A percentile compares a stretch with the other conserved stretches of the same genome.
These are phyloP conservation scores for Drosophila tristis DNA, from an alignment of 1,140 invertebrate species.

Conservation along the genomic window DNA sequence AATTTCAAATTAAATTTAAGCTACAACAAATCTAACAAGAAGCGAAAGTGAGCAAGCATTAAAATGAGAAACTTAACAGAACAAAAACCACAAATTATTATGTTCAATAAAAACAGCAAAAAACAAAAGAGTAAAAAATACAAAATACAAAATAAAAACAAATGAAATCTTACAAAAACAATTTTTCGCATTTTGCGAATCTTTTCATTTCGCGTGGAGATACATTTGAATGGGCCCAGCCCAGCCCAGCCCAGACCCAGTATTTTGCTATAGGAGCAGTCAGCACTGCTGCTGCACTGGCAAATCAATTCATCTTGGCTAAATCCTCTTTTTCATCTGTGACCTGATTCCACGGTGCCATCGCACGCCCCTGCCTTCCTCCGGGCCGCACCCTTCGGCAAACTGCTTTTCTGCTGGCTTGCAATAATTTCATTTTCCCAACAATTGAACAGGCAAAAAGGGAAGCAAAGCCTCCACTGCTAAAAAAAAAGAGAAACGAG, in stretches of 20 bases:
- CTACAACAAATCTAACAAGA: slow-evolving; percentile 57
- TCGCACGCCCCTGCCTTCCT: too few relatives aligned
- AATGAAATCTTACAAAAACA: slow-evolving; percentile 71
- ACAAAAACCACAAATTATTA: slow-evolving; percentile 73
- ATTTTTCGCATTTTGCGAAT: neutral
- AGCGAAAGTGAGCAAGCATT: slow-evolving; percentile 77
- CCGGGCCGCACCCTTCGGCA: too few relatives aligned
- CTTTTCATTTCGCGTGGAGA: neutral
- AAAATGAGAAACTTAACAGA: slow-evolving; percentile 45
- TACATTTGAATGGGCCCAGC: too few relatives aligned
- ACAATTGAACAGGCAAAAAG: slow-evolving; percentile 60
- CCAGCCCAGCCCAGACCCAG: too few relatives aligned
- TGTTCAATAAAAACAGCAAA: slow-evolving; percentile 74
- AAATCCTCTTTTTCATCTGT: slow-evolving; percentile 41
- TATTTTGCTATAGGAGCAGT: too few relatives aligned
- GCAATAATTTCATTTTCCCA: slow-evolving; percentile 68
- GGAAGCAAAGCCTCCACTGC: slow-evolving; percentile 22
- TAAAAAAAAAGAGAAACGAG: neutral
- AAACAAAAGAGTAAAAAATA: slow-evolving; percentile 67
- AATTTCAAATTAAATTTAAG: slow-evolving; percentile 73
- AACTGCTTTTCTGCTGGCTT: slow-evolving; percentile 56
- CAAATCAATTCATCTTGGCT: slow-evolving; percentile 41
- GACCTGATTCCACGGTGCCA: slow-evolving; percentile 33
- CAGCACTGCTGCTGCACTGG: too few relatives aligned
- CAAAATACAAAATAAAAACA: slow-evolving; percentile 75